Conservation (phyloP, 2,113 vertebrate genomes). For the Lycaon pictus region DNA sequence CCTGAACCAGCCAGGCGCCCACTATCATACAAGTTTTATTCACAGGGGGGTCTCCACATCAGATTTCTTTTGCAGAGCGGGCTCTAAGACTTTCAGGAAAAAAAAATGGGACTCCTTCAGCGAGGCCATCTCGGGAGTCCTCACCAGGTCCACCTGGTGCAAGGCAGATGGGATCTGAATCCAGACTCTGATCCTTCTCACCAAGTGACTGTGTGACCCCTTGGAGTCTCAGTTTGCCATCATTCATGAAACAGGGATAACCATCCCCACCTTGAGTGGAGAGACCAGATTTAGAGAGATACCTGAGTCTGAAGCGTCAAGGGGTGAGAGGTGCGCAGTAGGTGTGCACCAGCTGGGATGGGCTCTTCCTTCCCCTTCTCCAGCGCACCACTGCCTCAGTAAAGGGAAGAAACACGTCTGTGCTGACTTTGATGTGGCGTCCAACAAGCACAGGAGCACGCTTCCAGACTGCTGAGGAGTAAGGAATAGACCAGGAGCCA, state of each 20-base stretch:
- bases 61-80: not conserved
- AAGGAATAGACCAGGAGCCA: accelerated
- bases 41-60: accelerated
- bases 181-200: not conserved
- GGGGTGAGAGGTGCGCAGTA: accelerated
- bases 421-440: not conserved
- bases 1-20: accelerated
- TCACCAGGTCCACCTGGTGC: not conserved
- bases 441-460: not conserved
- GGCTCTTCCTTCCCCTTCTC: not conserved
- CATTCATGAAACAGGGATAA: not conserved
- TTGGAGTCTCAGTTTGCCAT: not conserved
- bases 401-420: not conserved
- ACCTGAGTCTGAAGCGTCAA: accelerated
- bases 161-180: not conserved
- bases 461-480: not conserved
- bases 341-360: not conserved
- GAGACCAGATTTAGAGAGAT: not conserved
- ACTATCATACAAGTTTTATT: accelerated
- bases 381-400: accelerated
- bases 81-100: not conserved
- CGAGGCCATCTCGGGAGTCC: not conserved
- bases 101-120: not conserved
- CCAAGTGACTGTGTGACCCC: not conserved
- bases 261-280: accelerated